These are phyloP conservation scores for Chaetogeoica ovagalla DNA, from an alignment of 2,888 invertebrate species.

Conservation along the genomic window DNA sequence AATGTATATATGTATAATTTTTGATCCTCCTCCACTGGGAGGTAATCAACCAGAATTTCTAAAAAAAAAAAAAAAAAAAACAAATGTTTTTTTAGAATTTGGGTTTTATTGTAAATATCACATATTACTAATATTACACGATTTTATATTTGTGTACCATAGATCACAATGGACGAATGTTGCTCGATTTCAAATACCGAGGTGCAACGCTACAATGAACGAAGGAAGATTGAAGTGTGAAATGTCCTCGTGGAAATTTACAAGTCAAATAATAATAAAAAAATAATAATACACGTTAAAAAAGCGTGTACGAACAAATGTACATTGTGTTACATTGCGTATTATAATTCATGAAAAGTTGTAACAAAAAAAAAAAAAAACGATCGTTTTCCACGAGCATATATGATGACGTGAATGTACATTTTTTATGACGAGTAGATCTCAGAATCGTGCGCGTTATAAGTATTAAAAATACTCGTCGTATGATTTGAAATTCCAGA, in stretches of 20 bases:
- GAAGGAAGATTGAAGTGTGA: background rate
- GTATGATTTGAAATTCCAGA: too few relatives aligned
- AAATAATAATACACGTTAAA: background rate
- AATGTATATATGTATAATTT: too few relatives aligned
- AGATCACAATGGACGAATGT: background rate
- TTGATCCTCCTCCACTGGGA: too few relatives aligned
- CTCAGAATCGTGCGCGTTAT: too few relatives aligned
- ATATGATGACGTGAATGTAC: background rate
- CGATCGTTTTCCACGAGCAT: too few relatives aligned
- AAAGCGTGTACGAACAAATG: background rate
- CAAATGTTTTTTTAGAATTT: too few relatives aligned
- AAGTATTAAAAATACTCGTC: too few relatives aligned
- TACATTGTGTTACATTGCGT: too few relatives aligned
- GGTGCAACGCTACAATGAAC: background rate
- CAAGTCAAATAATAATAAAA: constrained; percentile 16
- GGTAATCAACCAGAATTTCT: too few relatives aligned
- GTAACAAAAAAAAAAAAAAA: background rate
- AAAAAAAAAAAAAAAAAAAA: too few relatives aligned
- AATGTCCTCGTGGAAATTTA: background rate
- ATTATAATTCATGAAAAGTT: too few relatives aligned
- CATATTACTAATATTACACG: background rate
- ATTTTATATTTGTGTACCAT: too few relatives aligned
- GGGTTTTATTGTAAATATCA: background rate
- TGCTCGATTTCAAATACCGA: background rate
- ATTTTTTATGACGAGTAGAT: background rate